phyloP scores from a whole-genome alignment of 30 jellyfish, hydroid and myxozoan genomes.

The Hydractinia symbiolongicarpus region DNA sequence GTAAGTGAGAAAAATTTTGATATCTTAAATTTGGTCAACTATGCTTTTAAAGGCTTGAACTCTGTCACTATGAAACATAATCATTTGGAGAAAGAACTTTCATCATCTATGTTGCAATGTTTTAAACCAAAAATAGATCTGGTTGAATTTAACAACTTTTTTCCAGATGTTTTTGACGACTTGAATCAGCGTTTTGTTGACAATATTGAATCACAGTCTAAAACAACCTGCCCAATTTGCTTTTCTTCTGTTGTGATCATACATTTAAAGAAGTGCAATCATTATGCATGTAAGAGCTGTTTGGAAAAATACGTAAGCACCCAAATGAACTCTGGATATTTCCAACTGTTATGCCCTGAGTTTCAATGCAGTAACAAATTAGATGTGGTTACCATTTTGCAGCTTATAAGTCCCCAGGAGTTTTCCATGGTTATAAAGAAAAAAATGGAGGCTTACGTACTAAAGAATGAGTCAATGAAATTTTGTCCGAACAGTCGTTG shows the following conservation, averaged over 20 bases:
- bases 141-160: too few relatives aligned
- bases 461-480: not conserved
- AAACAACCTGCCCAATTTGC: conserved; percentile 1
- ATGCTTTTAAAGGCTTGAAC: not conserved
- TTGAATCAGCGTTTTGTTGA: too few relatives aligned
- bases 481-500: not conserved
- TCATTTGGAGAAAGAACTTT: not conserved
- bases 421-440: not conserved
- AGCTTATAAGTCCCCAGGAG: not conserved
- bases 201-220: too few relatives aligned
- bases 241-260: not conserved
- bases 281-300: not conserved
- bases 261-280: not conserved
- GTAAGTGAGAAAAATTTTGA: not conserved
- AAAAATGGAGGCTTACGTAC: not conserved
- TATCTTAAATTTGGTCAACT: not conserved
- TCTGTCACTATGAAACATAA: not conserved
- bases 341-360: not conserved
- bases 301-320: not conserved
- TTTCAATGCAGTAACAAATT: not conserved
- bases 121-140: too few relatives aligned
- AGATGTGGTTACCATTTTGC: not conserved
- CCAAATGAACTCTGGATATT: not conserved
- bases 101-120: too few relatives aligned
- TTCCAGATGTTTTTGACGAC: too few relatives aligned